Evolutionary conservation across 2,113 vertebrate genomes (phyloP).

Genomic region (Phrynosoma platyrhinos): DNA sequence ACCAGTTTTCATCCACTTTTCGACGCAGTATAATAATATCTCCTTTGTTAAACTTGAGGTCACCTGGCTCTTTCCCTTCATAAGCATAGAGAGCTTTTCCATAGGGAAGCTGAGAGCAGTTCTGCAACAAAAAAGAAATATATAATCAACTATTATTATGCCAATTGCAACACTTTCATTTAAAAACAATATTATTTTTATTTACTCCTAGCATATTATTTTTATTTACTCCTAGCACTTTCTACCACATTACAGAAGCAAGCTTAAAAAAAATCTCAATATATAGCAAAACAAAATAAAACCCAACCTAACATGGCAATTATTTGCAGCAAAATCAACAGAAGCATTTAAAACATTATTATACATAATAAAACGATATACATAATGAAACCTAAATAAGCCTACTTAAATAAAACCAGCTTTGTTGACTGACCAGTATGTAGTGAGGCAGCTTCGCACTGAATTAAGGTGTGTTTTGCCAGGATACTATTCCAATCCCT

Average conservation of each 20-base stretch:
- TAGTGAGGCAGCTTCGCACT: neutral
- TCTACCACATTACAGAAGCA: neutral
- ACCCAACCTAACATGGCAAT: neutral
- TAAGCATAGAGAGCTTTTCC: conserved; percentile 96
- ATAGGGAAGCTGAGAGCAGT: conserved; percentile 89
- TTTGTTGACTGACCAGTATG: neutral
- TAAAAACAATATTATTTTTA: neutral
- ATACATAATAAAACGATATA: neutral
- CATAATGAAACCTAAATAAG: neutral
- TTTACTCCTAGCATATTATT: neutral
- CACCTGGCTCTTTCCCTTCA: conserved; percentile 94
- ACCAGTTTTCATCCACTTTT: conserved; percentile 97
- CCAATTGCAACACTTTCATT: neutral
- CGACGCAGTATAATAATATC: conserved; percentile 94
- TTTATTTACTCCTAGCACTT: neutral
- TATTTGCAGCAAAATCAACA: neutral
- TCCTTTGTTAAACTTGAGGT: conserved; percentile 95
- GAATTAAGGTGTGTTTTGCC: too few relatives aligned
- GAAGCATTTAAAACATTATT: neutral
- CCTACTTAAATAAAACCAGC: neutral
- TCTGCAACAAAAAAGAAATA: conserved; percentile 76
- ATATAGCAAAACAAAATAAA: neutral
- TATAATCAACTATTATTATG: conserved; percentile 28
- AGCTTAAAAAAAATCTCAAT: neutral
- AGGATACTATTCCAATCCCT: neutral